Percentiles rank a stretch among this genome's conserved stretches.
Evolutionary conservation across 2,113 vertebrate genomes (phyloP).

Genomic region (Chaetorhynchus papuensis): DNA sequence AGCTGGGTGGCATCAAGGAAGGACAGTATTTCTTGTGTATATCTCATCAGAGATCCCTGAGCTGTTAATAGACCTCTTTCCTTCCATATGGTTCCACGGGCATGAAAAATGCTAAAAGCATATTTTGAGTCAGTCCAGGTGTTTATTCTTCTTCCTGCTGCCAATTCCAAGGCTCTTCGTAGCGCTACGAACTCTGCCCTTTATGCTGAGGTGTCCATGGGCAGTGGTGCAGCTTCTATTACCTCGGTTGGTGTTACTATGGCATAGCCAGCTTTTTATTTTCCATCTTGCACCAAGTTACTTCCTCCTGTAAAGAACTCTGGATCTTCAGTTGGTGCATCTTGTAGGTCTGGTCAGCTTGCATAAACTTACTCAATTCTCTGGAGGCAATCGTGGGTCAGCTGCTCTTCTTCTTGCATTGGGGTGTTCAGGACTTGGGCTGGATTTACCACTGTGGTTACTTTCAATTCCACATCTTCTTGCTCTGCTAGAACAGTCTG

Average conservation of each 20-base stretch:
- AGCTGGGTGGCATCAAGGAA: background rate
- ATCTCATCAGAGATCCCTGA: background rate
- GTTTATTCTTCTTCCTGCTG: background rate
- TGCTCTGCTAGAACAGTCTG: background rate
- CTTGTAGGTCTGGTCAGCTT: background rate
- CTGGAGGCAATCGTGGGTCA: accelerated
- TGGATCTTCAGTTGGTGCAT: background rate
- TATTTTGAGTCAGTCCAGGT: background rate
- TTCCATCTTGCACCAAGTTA: background rate
- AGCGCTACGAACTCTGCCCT: background rate
- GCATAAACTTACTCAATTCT: background rate
- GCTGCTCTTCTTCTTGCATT: background rate
- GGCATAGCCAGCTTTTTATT: background rate
- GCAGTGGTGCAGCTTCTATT: background rate
- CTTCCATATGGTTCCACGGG: background rate
- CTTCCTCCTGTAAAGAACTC: background rate
- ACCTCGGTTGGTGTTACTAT: background rate
- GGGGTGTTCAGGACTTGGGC: background rate
- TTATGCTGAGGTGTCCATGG: background rate
- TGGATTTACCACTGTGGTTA: background rate
- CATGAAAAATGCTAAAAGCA: background rate
- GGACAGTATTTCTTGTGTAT: background rate
- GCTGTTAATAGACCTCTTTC: background rate
- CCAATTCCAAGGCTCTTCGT: background rate
- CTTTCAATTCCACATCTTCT: background rate